Conservation (phyloP, 2,113 vertebrate genomes). For the Polyodon spathula region DNA sequence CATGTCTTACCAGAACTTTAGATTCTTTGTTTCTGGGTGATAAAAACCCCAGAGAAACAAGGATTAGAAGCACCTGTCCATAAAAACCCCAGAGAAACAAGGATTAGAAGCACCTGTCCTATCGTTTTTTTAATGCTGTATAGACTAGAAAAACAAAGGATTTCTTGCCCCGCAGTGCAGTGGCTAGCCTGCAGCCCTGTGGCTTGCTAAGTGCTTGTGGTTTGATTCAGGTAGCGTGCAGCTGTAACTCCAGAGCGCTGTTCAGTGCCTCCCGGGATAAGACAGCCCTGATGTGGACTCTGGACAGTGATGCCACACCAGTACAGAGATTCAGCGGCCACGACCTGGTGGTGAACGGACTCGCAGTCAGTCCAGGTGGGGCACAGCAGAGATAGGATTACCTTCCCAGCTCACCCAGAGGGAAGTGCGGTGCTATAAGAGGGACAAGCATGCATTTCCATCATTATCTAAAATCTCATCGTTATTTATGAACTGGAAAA, state of each 20-base stretch:
- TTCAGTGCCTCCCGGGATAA: slow-evolving; percentile 91
- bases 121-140: too few relatives aligned
- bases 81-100: too few relatives aligned
- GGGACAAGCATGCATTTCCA: rapidly evolving
- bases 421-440: too few relatives aligned
- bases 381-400: too few relatives aligned
- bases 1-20: too few relatives aligned
- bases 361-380: slow-evolving; percentile 80
- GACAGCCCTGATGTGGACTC: slow-evolving; percentile 80
- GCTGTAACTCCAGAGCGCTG: slow-evolving; percentile 63
- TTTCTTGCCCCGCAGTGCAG: not conserved
- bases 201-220: not conserved
- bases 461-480: not conserved
- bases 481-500: too few relatives aligned
- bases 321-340: slow-evolving; percentile 75
- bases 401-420: too few relatives aligned
- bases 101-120: too few relatives aligned
- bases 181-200: slow-evolving; percentile 5
- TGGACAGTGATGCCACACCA: slow-evolving; percentile 52
- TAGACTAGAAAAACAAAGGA: not conserved
- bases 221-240: slow-evolving; percentile 60
- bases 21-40: too few relatives aligned
- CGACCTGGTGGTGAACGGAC: slow-evolving; percentile 79
- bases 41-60: too few relatives aligned
- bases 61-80: too few relatives aligned